Base-by-base conservation (phyloP, 2,888 invertebrate species). In the Pseudanteris insignis region DNA sequence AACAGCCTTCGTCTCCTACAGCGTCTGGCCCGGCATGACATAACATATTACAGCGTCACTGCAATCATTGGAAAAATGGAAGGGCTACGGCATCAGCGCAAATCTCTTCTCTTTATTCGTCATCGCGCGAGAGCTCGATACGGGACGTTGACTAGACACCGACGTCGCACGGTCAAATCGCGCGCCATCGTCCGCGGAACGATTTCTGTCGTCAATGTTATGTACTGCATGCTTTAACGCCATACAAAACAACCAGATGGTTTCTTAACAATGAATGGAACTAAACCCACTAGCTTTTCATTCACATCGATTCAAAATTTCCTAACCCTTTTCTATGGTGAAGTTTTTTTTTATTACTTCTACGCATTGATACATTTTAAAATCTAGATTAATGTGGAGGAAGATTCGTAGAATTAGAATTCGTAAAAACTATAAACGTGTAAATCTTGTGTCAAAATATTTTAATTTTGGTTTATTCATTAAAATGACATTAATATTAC, bases 21-120 rank as follows among this genome's bases (percentile, higher is more conserved):
- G n/a, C n/a, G n/a, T n/a, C n/a, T n/a, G n/a, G n/a, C 86, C 86
- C 86, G 75, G 76, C 75, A 79, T 69, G 77, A 78, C 75, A 81
- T 71, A 80, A 70, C 79, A 74, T 70, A 73, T 70, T 63, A 75
- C 59, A 69, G 67, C 68, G 71, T 74, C 67, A 71, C 70, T 70
- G 66, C 55, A 58, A 63, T 68, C 68, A 50, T 36, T 60, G 36
- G 25, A 38, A 51, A 46, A 58, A 58, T 58, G 58, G 50, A 58
- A 46, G 4, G 38, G 38, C 48, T 51, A 51, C 50, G 36, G 51
- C 34, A 46, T 50, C 41, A 59, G 41, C 44, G 38, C 34, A 37
- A 40, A 32, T 13, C 38, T 48, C 14, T 21, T 21, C 12, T 38
- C 3, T 12, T 43, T 33, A 37, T 43, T 9, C 21, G 4, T 11